These are phyloP conservation scores for Papilio helenus DNA, from an alignment of 1,140 invertebrate genomes.

Conservation along the genomic window DNA sequence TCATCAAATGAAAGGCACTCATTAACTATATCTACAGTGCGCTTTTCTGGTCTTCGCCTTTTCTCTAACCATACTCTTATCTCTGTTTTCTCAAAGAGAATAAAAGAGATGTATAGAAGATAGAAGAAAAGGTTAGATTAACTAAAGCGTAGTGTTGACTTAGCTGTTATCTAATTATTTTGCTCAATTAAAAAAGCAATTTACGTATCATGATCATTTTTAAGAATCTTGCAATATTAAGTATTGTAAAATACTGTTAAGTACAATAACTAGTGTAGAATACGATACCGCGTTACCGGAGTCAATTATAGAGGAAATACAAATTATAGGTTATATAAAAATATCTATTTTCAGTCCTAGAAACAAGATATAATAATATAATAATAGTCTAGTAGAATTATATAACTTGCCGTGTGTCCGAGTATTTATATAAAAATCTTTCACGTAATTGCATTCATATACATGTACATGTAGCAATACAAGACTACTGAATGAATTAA, in stretches of 20 bases:
- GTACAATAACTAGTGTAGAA: conserved; percentile 38
- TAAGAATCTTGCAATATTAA: conserved; percentile 30
- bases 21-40: background rate
- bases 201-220: conserved; percentile 14
- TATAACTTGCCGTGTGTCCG: background rate
- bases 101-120: no score
- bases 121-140: background rate
- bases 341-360: background rate
- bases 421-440: no score
- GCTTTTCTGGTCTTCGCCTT: no score
- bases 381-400: background rate
- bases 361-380: conserved; percentile 5
- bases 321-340: background rate
- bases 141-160: background rate
- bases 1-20: conserved; percentile 1
- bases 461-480: no score
- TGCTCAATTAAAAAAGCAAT: conserved; percentile 39
- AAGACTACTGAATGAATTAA: no score
- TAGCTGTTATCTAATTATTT: conserved; percentile 21
- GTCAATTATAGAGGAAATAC: conserved; percentile 38
- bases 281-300: conserved; percentile 35
- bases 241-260: conserved; percentile 30
- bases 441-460: no score
- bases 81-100: no score
- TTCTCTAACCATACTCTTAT: no score